A percentile compares a stretch with the other conserved stretches of the same genome.
Conservation (phyloP, 2,888 invertebrate species). For the Metopia argyrocephala region DNA sequence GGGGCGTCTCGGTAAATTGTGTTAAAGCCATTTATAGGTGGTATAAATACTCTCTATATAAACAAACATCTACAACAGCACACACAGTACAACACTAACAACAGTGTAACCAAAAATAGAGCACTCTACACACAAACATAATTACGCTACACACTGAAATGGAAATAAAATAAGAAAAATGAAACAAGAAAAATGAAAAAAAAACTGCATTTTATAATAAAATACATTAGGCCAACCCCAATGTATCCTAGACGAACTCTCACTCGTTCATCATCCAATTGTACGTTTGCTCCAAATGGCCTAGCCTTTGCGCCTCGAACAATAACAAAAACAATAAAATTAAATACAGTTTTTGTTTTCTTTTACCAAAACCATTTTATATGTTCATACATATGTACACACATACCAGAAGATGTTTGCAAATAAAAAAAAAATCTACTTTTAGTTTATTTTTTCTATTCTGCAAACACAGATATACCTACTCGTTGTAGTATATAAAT, state of each 20-base stretch:
- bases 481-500: not conserved
- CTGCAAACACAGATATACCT: not conserved
- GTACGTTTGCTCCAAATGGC: conserved; percentile 73
- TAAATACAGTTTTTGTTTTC: not conserved
- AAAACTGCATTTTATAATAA: conserved; percentile 67
- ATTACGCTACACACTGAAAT: conserved; percentile 7
- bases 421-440: not conserved
- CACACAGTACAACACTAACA: conserved; percentile 14
- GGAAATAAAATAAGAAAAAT: not conserved
- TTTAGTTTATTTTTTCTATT: not conserved
- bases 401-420: not conserved
- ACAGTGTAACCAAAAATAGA: too few relatives aligned
- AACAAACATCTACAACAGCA: conserved; percentile 17
- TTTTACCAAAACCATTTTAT: not conserved
- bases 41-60: conserved; percentile 64
- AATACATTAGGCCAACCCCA: conserved; percentile 71
- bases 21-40: conserved; percentile 63
- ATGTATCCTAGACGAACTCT: conserved; percentile 69
- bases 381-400: not conserved
- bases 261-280: conserved; percentile 76
- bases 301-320: conserved; percentile 63
- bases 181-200: conserved; percentile 65
- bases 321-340: conserved; percentile 52
- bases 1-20: conserved; percentile 63
- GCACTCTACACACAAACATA: conserved; percentile 15